Conservation (phyloP, 2,797 vertebrate species). For the Chiloscyllium punctatum region DNA sequence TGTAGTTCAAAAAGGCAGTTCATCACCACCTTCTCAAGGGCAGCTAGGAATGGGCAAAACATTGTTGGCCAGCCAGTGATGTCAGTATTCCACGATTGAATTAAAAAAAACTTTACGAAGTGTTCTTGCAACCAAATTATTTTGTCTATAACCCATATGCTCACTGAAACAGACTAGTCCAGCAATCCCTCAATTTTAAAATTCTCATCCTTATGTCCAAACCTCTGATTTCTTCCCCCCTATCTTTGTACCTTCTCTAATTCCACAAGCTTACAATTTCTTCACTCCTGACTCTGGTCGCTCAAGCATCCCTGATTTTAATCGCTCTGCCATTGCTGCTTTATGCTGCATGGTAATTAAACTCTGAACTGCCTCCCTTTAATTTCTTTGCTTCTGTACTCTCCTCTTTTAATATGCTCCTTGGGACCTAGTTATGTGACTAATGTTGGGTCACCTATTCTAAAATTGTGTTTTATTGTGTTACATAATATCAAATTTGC, state of each 20-base stretch:
- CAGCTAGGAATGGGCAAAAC: no score
- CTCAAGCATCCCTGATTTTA: not conserved
- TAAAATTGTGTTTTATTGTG: not conserved
- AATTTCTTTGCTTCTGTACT: not conserved
- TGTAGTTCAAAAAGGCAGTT: no score
- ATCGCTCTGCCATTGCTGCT: not conserved
- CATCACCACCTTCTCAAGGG: no score
- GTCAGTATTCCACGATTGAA: no score
- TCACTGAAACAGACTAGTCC: no score
- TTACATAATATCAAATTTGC: not conserved
- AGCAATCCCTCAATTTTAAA: not conserved
- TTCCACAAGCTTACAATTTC: not conserved
- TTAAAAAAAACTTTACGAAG: not conserved
- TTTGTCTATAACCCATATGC: not conserved
- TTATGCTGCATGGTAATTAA: not conserved
- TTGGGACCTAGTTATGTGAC: not conserved
- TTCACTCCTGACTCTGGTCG: not conserved
- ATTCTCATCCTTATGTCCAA: not conserved
- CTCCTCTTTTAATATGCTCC: not conserved
- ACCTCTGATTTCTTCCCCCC: not conserved
- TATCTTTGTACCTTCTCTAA: not conserved
- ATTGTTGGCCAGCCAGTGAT: no score
- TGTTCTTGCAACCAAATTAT: not conserved
- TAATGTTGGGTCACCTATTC: no score
- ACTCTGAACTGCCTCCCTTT: not conserved